Conservation (phyloP, 2,888 invertebrate species). For the Oscheius sp. region DNA sequence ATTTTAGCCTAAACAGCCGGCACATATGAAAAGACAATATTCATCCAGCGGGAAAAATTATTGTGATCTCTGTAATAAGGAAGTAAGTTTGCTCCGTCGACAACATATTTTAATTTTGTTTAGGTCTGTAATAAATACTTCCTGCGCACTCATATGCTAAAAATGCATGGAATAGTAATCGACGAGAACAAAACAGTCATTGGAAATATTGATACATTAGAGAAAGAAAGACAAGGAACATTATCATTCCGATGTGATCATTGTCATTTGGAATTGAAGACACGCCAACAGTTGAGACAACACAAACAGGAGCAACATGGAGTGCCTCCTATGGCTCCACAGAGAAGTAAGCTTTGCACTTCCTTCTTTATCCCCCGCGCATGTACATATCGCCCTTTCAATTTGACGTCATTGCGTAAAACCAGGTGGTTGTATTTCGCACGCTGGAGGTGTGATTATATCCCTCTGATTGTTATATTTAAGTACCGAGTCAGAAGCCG, state of each 20-base stretch:
- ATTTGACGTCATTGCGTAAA: too few species aligned
- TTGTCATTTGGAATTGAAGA: conserved; percentile 96
- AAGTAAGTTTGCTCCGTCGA: conserved; percentile 35
- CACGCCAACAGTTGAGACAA: conserved; percentile 94
- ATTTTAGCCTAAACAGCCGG: conserved; percentile 18
- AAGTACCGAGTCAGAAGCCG: conserved; percentile 9
- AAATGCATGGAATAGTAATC: conserved; percentile 79
- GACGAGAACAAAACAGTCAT: conserved; percentile 71
- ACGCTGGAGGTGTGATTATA: too few species aligned
- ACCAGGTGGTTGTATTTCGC: too few species aligned
- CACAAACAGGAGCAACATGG: conserved; percentile 98
- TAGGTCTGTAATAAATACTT: conserved; percentile 99
- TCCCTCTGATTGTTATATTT: conserved; percentile 5
- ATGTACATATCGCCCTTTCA: too few species aligned
- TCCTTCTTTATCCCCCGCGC: background rate
- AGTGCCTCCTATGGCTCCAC: conserved; percentile 74
- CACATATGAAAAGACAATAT: conserved; percentile 62
- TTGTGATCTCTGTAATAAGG: conserved; percentile 71
- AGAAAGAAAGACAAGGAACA: conserved; percentile 63
- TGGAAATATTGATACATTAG: conserved; percentile 69
- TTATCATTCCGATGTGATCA: conserved; percentile 81
- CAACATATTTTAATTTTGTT: background rate
- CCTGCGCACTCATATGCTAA: conserved; percentile 87
- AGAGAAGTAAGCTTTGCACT: conserved; percentile 11
- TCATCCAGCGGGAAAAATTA: conserved; percentile 68